A percentile compares a stretch with the other conserved stretches of the same genome.
These are phyloP conservation scores for Epirrita christyi DNA, from an alignment of 2,888 invertebrate species.

Conservation along the genomic window DNA sequence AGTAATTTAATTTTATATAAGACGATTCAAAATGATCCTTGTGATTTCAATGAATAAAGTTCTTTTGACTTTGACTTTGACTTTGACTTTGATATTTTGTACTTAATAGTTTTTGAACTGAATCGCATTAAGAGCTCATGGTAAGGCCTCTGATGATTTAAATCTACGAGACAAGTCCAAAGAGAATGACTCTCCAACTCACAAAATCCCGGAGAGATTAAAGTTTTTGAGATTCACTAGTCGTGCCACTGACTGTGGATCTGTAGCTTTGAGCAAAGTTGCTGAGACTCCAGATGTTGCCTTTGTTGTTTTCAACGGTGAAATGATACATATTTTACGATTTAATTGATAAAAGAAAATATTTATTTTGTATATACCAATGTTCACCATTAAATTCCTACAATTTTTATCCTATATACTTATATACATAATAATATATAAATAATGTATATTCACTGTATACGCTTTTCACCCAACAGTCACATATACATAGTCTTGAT, in stretches of 20 bases:
- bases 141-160: background rate
- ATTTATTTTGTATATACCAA: background rate
- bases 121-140: too few species aligned
- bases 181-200: background rate
- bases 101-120: too few species aligned
- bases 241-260: slow-evolving; percentile 3
- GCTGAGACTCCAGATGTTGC: slow-evolving; percentile 1
- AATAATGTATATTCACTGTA: too few species aligned
- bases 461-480: too few species aligned
- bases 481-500: too few species aligned
- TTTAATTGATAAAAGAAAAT: background rate
- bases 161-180: background rate
- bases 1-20: too few species aligned
- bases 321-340: background rate
- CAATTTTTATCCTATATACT: too few species aligned
- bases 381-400: background rate
- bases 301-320: background rate
- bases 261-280: slow-evolving; percentile 11
- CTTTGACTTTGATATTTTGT: too few species aligned
- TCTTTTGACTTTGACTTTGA: too few species aligned
- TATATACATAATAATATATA: too few species aligned
- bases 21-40: too few species aligned
- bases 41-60: too few species aligned
- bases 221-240: slow-evolving; percentile 14
- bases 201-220: background rate